Percentiles rank a stretch among this genome's conserved stretches.
Conservation (phyloP, 1,140 invertebrate genomes). For the Ctenoplectra terminalis region DNA sequence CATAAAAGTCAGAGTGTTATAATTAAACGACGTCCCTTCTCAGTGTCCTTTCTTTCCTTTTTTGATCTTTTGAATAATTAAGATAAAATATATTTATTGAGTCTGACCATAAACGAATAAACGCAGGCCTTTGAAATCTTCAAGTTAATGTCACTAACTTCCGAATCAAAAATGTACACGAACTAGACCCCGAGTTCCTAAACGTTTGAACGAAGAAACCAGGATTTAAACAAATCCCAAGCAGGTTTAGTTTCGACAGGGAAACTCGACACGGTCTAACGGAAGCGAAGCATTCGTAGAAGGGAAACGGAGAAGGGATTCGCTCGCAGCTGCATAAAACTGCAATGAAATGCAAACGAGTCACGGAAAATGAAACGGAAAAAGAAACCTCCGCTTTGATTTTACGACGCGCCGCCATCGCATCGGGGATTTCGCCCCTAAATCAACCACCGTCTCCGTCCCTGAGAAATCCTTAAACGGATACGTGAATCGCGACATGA, state of each 20-base stretch:
- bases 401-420: slow-evolving; percentile 28
- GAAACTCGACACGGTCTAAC: not conserved
- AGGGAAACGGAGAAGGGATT: slow-evolving; percentile 25
- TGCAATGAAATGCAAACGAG: slow-evolving; percentile 63
- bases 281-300: not conserved
- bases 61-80: no score
- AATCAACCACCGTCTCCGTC: slow-evolving; percentile 24
- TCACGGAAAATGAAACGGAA: slow-evolving; percentile 48
- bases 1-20: no score
- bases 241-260: slow-evolving; percentile 35
- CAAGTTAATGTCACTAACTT: no score
- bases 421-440: slow-evolving; percentile 38
- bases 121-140: no score
- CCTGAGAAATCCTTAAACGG: slow-evolving; percentile 3
- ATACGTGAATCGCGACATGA: not conserved
- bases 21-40: no score
- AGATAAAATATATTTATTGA: no score
- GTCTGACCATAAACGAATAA: no score
- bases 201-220: no score
- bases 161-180: not conserved
- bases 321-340: slow-evolving; percentile 52
- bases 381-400: slow-evolving; percentile 38
- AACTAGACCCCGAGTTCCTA: no score
- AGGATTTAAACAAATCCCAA: not conserved
- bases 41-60: no score